These are phyloP conservation scores for Microcebus tavaratra DNA, from an alignment of 2,113 vertebrate species.

Conservation along the genomic window DNA sequence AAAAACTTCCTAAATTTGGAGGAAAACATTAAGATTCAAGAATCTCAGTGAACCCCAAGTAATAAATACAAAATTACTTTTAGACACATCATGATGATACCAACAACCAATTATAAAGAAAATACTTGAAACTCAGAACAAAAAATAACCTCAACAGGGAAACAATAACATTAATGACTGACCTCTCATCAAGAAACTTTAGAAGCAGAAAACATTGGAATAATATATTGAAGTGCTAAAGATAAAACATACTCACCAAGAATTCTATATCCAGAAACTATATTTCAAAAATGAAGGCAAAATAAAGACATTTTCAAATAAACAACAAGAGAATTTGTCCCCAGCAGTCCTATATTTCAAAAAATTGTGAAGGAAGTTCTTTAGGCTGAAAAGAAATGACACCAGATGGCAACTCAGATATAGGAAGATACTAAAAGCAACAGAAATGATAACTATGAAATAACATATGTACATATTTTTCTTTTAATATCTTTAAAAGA, in stretches of 20 bases:
- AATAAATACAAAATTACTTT: neutral
- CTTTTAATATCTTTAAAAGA: neutral
- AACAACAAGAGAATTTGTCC: neutral
- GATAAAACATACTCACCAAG: neutral
- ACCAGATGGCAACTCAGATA: neutral
- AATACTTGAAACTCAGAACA: neutral
- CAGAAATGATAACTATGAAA: neutral
- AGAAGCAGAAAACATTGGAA: neutral
- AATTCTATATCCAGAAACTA: neutral
- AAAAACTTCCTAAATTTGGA: neutral
- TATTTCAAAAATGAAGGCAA: neutral
- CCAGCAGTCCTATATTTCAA: neutral
- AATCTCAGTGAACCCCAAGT: neutral
- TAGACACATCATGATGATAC: neutral
- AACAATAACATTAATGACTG: neutral
- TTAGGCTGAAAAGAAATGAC: neutral
- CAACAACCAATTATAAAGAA: neutral
- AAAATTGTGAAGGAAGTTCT: neutral
- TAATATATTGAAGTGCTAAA: neutral
- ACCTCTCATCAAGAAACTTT: neutral
- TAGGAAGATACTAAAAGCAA: neutral
- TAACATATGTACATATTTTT: neutral
- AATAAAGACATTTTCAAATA: constrained; percentile 2
- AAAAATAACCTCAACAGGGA: neutral
- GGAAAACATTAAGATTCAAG: constrained; percentile 1